Base-by-base conservation (phyloP, 1,140 invertebrate species). In the Caenorhabditis brenneri region DNA sequence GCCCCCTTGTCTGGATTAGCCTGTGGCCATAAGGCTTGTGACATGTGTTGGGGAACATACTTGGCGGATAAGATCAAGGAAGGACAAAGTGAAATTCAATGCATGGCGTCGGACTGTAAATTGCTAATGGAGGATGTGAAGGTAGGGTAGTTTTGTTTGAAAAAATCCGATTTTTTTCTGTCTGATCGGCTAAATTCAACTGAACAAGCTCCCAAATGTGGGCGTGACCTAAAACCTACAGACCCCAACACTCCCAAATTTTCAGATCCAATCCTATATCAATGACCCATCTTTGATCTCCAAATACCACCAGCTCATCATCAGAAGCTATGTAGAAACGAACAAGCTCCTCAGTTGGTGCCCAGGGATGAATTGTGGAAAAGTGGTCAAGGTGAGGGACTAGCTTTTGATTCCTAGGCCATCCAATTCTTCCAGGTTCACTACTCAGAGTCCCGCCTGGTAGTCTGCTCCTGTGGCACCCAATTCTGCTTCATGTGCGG, bases 271-370 rank as follows among this genome's bases (percentile, higher is more conserved):
- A 16, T 69, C 16, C 29, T 33, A 83, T 27, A 19, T 65, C 51
- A 4, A n/a, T 24, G 12, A 69, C 3, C 27, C 31, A 31, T 48
- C 69, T 7, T 6, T 84, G 22, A 48, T 58, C 12, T 36, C 33
- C 5, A 33, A 97, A 92, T 99, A 99, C 92, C 96, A 98, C 91
- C 96, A 98, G 92, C 93, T 98, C 86, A 97, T 99, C 86, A 97
- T 97, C 53, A 99, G 99, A 92, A 98, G 96, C 93, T 99, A 98
- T 93, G 97, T 99, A 79, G 95, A 96, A 93, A 95, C 96, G 91
- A 99, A 99, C 92, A 94, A 96, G 86, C 92, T 97, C 88, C 92
- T 99, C 88, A 94, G 96, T 89, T 99, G 97, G 96, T 99, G 97
- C 92, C 97, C 97, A 85, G 96, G 95, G 39, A 95, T 96, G 10